Percentiles rank a stretch among this genome's conserved stretches.
These are phyloP conservation scores for Agrilus planipennis DNA, from an alignment of 1,140 invertebrate genomes.

Conservation along the genomic window DNA sequence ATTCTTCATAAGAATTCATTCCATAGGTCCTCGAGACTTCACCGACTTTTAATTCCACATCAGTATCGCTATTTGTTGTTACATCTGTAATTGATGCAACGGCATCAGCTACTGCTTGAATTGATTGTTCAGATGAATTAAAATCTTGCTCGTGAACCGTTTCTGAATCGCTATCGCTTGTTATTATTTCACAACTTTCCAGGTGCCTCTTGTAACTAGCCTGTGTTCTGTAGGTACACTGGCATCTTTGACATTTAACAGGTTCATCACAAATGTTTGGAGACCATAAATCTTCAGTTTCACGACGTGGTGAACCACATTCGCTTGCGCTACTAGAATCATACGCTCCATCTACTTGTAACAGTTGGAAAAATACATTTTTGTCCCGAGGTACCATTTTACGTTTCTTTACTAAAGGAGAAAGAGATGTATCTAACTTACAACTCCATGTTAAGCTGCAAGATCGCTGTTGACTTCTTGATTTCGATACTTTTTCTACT, in stretches of 20 bases:
- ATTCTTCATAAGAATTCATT: too few species aligned
- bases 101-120: background rate
- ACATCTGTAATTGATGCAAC: background rate
- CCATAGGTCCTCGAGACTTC: too few species aligned
- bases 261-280: conserved; percentile 47
- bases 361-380: conserved; percentile 30
- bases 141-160: conserved; percentile 21
- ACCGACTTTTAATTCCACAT: too few species aligned
- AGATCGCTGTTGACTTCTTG: conserved; percentile 46
- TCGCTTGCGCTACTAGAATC: conserved; percentile 46
- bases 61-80: background rate
- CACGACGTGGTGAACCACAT: conserved; percentile 26
- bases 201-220: conserved; percentile 77
- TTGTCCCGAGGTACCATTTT: conserved; percentile 40
- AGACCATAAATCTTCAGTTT: conserved; percentile 18
- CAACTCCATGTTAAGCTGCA: conserved; percentile 56
- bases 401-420: conserved; percentile 50
- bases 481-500: conserved; percentile 29
- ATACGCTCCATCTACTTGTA: conserved; percentile 63
- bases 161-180: conserved; percentile 63
- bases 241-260: conserved; percentile 77
- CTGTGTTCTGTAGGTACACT: conserved; percentile 77
- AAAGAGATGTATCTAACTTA: conserved; percentile 47
- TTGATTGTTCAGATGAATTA: too few species aligned
- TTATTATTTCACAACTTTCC: conserved; percentile 60